Evolutionary conservation across 2,888 invertebrate species (phyloP).

Genomic region (Cryptus armator): DNA sequence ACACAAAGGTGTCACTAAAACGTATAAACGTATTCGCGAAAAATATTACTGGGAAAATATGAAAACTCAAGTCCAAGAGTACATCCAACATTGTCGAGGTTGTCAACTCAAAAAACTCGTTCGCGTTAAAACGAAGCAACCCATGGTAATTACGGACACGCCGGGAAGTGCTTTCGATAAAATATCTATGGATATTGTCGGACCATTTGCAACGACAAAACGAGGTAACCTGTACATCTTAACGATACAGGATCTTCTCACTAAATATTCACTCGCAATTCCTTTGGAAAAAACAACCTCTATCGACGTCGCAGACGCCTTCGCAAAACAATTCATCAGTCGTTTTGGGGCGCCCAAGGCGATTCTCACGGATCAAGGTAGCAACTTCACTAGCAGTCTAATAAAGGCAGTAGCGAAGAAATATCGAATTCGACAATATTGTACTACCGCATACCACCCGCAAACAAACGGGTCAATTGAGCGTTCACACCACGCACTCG

Average conservation of each 20-base stretch:
- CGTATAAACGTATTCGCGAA: constrained; percentile 56
- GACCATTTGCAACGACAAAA: constrained; percentile 30
- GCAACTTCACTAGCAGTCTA: constrained; percentile 54
- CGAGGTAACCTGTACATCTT: constrained; percentile 41
- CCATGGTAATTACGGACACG: constrained; percentile 45
- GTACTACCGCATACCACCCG: constrained; percentile 53
- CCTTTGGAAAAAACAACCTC: too few species aligned
- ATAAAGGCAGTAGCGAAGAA: constrained; percentile 55
- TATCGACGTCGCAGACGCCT: too few species aligned
- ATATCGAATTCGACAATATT: constrained; percentile 40
- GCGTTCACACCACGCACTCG: constrained; percentile 65
- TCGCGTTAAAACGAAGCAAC: constrained; percentile 27
- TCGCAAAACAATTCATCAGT: too few species aligned
- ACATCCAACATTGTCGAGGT: constrained; percentile 56
- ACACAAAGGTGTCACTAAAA: constrained; percentile 66
- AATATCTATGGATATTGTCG: constrained; percentile 55
- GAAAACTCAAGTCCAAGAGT: constrained; percentile 52
- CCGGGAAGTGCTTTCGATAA: constrained; percentile 50
- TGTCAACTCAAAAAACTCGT: constrained; percentile 69
- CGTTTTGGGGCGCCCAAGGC: background rate
- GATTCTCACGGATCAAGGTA: constrained; percentile 56
- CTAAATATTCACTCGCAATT: too few species aligned
- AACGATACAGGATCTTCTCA: background rate
- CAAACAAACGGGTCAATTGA: constrained; percentile 59
- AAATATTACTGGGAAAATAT: constrained; percentile 66